Evolutionary conservation across 2,888 invertebrate species (phyloP).

Genomic region (Limenitis camilla): DNA sequence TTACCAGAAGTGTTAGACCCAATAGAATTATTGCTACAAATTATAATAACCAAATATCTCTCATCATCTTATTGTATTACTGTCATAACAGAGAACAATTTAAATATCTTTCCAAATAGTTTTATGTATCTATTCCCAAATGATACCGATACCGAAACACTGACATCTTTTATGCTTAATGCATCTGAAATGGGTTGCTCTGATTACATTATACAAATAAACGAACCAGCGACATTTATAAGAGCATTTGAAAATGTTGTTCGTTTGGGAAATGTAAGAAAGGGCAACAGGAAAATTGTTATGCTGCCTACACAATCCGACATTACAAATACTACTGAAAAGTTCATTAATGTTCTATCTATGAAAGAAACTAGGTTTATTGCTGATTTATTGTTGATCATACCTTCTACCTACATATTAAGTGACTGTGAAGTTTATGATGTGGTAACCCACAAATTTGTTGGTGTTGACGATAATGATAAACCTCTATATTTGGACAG

Average conservation of each 20-base stretch:
- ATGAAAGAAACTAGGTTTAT: slow-evolving; percentile 47
- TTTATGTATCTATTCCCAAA: slow-evolving; percentile 38
- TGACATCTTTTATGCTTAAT: slow-evolving; percentile 38
- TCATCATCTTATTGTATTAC: slow-evolving; percentile 48
- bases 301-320: slow-evolving; percentile 42
- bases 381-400: slow-evolving; percentile 48
- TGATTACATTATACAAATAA: slow-evolving; percentile 56
- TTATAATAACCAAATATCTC: slow-evolving; percentile 46
- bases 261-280: slow-evolving; percentile 50
- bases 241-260: slow-evolving; percentile 50
- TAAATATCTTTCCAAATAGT: slow-evolving; percentile 33
- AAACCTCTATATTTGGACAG: slow-evolving; percentile 47
- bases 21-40: slow-evolving; percentile 48
- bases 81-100: slow-evolving; percentile 41
- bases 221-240: slow-evolving; percentile 51
- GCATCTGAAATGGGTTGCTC: slow-evolving; percentile 65
- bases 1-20: slow-evolving; percentile 27
- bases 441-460: slow-evolving; percentile 58
- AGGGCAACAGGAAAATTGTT: slow-evolving; percentile 61
- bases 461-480: slow-evolving; percentile 40
- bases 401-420: slow-evolving; percentile 27
- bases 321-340: slow-evolving; percentile 17
- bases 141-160: slow-evolving; percentile 28
- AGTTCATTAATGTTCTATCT: slow-evolving; percentile 37
- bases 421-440: slow-evolving; percentile 39